A percentile compares a stretch with the other conserved stretches of the same genome.
These are phyloP conservation scores for Anastatus disparis DNA, from an alignment of 1,140 invertebrate species.

Conservation along the genomic window DNA sequence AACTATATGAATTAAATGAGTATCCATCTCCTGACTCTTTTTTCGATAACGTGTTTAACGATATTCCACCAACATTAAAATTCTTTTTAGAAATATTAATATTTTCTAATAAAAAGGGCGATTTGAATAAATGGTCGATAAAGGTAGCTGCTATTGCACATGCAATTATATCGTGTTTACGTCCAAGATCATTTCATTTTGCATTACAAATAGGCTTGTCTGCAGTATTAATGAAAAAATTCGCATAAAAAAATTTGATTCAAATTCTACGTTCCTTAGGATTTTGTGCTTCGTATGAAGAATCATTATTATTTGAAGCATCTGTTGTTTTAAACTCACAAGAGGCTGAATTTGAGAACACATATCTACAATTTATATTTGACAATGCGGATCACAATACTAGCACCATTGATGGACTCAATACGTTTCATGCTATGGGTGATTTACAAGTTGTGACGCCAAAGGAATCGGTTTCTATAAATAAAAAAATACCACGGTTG, in stretches of 20 bases:
- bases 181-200: too few species aligned
- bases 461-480: not conserved
- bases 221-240: conserved; percentile 17
- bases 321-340: not conserved
- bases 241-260: not conserved
- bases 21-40: too few species aligned
- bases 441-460: not conserved
- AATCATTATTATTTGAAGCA: not conserved
- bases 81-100: too few species aligned
- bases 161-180: too few species aligned
- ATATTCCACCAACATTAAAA: too few species aligned
- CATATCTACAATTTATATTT: not conserved
- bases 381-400: conserved; percentile 3
- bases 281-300: not conserved
- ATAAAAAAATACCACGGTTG: not conserved
- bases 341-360: not conserved
- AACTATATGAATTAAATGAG: too few species aligned
- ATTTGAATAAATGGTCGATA: too few species aligned
- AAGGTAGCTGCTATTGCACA: too few species aligned
- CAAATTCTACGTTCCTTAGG: not conserved
- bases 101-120: too few species aligned
- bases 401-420: not conserved
- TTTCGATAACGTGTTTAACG: too few species aligned
- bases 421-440: conserved; percentile 6
- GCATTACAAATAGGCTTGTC: too few species aligned